Base-by-base conservation (phyloP, 2,888 invertebrate species). In the Cephus spinipes region DNA sequence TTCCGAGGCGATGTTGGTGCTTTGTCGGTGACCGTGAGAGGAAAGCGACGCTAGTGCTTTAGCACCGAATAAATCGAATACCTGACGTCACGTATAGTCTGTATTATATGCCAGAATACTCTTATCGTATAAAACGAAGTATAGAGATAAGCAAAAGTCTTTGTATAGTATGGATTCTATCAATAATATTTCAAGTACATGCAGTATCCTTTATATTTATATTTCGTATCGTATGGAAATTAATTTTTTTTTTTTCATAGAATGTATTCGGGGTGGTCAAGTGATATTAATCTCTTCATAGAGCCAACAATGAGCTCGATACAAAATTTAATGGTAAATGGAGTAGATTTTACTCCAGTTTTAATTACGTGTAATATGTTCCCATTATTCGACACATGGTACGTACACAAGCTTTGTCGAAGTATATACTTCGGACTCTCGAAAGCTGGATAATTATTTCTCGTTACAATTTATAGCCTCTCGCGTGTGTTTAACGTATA, bases 331-430 rank as follows among this genome's bases (percentile, higher is more conserved):
- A 55, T 55, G 23, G 9, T 9, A 55, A 15, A 55, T 23, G 9
- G 2, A 76, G 79, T 76, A 80, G 81, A 82, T 82, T 81, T 80
- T 78, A 78, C 77, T 79, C 81, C 80, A 86, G 85, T 84, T 85
- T 86, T 83, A 86, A 83, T 84, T 87, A 81, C 81, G 68, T 75
- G 33, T 40, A 69, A 30, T 32, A 32, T 69, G 32, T 30, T 2
- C 30, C 15, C 12, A 69, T 30, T 40, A 15, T 2, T 40, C 40
- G 40, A 40, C 40, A 15, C 4, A 15, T 36, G 36, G 36, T 36
- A 4, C 12, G 15, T 4, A 15, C 4, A 36, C 4, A 4, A 36
- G 36, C 36, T 36, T 36, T 15, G 12, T 40, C 15, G 15, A 40
- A 40, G 40, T 15, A 69, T 12, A 11, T 11, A 23, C n/a, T 23